Percentiles rank a stretch among this genome's conserved stretches.
Conservation (phyloP, 2,888 invertebrate species). For the Drosophila differens region DNA sequence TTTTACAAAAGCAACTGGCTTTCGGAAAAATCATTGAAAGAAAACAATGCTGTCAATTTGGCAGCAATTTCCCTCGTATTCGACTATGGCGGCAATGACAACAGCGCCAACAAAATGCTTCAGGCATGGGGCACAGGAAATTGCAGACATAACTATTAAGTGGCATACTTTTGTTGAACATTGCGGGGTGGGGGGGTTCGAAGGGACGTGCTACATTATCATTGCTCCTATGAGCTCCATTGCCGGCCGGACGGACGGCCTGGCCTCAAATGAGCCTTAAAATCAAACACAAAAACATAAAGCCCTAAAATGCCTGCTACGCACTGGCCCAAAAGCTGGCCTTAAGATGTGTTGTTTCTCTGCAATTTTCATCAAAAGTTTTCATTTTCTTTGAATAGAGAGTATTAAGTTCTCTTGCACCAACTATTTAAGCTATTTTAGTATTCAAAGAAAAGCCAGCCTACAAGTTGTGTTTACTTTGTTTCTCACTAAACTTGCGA, state of each 20-base stretch:
- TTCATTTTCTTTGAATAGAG: not conserved
- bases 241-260: conserved; percentile 7
- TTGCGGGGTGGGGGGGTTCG: not conserved
- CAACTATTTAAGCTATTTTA: not conserved
- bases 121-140: conserved; percentile 67
- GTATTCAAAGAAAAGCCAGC: not conserved
- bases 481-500: not conserved
- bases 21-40: conserved; percentile 68
- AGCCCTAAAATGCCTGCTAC: conserved; percentile 20
- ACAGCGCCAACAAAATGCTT: conserved; percentile 49
- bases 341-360: conserved; percentile 25
- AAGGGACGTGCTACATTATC: conserved; percentile 46
- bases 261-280: conserved; percentile 64
- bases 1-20: conserved; percentile 18
- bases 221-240: conserved; percentile 41
- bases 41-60: conserved; percentile 79
- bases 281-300: conserved; percentile 37
- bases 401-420: not conserved
- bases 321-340: conserved; percentile 14
- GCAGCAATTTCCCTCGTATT: conserved; percentile 73
- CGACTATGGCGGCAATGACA: conserved; percentile 30
- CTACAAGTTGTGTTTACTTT: not conserved
- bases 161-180: conserved; percentile 54
- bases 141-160: conserved; percentile 81
- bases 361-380: not conserved